A percentile compares a stretch with the other conserved stretches of the same genome.
Conservation (phyloP, 2,888 invertebrate genomes). For the Galerucella calmariensis region DNA sequence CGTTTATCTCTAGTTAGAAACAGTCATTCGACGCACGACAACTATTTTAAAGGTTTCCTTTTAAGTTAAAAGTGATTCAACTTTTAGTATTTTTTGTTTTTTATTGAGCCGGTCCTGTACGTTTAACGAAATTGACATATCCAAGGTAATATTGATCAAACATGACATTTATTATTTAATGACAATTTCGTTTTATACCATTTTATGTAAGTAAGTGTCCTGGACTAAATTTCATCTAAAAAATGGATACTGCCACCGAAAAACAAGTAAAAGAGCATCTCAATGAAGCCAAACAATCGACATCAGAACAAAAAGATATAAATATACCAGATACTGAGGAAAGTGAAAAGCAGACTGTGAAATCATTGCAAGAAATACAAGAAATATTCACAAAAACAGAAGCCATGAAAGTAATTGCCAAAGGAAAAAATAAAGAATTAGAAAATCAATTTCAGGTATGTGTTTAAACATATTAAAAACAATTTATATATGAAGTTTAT, state of each 20-base stretch:
- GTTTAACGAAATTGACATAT: neutral
- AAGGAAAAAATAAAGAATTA: slow-evolving; percentile 54
- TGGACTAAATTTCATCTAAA: slow-evolving; percentile 16
- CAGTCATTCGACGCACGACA: no score
- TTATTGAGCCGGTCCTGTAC: no score
- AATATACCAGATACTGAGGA: slow-evolving; percentile 11
- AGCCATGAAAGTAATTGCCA: slow-evolving; percentile 55
- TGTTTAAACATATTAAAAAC: slow-evolving; percentile 2
- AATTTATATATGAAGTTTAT: neutral
- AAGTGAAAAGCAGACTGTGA: slow-evolving; percentile 37
- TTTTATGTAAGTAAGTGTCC: neutral
- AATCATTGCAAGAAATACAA: slow-evolving; percentile 47
- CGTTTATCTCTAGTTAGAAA: no score
- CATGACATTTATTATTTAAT: slow-evolving; percentile 31
- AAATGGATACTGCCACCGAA: slow-evolving; percentile 45
- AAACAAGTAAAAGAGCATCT: slow-evolving; percentile 47
- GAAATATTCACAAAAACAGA: slow-evolving; percentile 57
- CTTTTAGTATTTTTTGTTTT: no score
- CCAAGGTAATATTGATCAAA: slow-evolving; percentile 44
- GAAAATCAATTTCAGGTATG: slow-evolving; percentile 55
- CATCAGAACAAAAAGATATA: slow-evolving; percentile 32
- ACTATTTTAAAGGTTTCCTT: no score
- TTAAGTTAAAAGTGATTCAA: no score
- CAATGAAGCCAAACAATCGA: slow-evolving; percentile 43
- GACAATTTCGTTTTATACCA: slow-evolving; percentile 2